Evolutionary conservation across 2,113 vertebrate genomes (phyloP), one percentile per base, ranked within the genome.

Genomic region (Hystrix cristata): DNA sequence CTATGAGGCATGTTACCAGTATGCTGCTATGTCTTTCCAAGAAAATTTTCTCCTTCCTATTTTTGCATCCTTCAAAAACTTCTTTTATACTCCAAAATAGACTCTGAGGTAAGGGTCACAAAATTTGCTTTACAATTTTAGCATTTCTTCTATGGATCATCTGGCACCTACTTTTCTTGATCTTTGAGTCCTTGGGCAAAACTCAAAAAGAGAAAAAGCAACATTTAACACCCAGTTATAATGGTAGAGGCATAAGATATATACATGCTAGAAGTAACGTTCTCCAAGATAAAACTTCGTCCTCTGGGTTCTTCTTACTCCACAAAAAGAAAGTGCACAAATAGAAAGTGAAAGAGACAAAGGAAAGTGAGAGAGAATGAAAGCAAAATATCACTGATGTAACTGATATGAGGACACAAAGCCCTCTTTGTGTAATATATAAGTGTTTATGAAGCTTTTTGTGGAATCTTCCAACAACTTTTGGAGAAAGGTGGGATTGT

Each of bases 191-290:
- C 23, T 64, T 65, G 38, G 48, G 9, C 16, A 48, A 94, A 91
- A 96, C 48, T 55, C 81, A 60, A 83, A 90, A 76, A 46, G 34
- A 74, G 12, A 27, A 64, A 83, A 86, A n/a, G 10, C 23, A 21
- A 59, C 23, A 16, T 51, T 92, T 65, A 46, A 60, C 38, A 23
- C 16, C 51, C 9, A 72, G 10, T 69, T 31, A 27, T 57, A 48
- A 15, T 11, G 1, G 19, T 29, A 27, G 79, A 78, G 16, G 59
- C n/a, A 34, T 19, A 46, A 60, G 11, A 27, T n/a, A 55, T 53
- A 11, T 57, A 13, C 19, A 19, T 23, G 3, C n/a, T 21, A 6
- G 53, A 67, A 43, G 13, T 12, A 55, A 13, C 38, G 38, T 1
- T 90, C 19, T 94, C n/a, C 25, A 51, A 64, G 29, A 48, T 18